Evolutionary conservation across 2,797 vertebrate species (phyloP), one percentile per base, ranked within the genome.

Genomic region (Pipistrellus pipistrellus): DNA sequence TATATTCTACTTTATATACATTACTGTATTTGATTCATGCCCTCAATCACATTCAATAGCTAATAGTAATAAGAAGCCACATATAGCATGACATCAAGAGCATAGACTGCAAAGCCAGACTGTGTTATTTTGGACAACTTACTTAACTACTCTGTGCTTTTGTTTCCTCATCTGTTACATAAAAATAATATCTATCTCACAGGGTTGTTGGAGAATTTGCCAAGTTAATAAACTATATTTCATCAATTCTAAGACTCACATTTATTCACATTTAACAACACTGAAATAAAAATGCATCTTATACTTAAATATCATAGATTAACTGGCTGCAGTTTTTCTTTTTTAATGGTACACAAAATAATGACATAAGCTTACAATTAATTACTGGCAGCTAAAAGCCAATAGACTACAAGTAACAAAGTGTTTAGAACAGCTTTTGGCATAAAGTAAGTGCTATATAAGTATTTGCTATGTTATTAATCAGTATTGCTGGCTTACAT

Each of bases 211-310:
- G 68, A 89, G 76, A 32, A 90, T n/a, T 53, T 83, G 35, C 51
- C 20, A 11, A 72, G 44, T 76, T 64, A 82, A 84, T 46, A 76
- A 85, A 77, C 69, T 85, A 1, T 38, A 82, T 55, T 76, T 82
- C 84, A 77, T 68, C 38, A 75, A 53, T 53, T n/a, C 82, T 23
- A 76, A 78, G 73, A 78, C 21, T 66, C 38, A 55, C 15, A 68
- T 51, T 48, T 57, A 83, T 1, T 76, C 59, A 64, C 69, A 73
- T 9, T 77, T 53, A 92, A 86, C 25, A 91, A 59, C 35, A 17
- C 23, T 80, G 48, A 94, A 80, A 92, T 93, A 59, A 90, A 93
- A 85, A 93, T 41, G 62, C 30, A 91, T 75, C 88, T 89, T 77
- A 62, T 32, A 82, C 82, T 71, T 85, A 71, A 87, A 76, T 84